phyloP scores from a whole-genome alignment of 1,140 invertebrate species.

The Parasteatoda tepidariorum region DNA sequence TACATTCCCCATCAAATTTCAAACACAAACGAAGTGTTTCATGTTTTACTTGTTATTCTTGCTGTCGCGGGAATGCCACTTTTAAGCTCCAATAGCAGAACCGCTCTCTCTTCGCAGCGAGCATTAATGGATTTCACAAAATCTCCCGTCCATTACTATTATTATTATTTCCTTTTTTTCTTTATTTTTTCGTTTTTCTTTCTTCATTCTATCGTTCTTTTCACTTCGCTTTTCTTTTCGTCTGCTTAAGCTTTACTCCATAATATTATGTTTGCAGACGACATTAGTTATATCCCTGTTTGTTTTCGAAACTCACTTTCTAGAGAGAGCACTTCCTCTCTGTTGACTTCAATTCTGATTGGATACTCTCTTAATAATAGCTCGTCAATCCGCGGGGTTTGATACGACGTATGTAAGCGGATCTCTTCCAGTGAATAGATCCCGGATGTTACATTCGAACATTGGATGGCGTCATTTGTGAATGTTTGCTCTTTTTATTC shows the following conservation, averaged over 20 bases:
- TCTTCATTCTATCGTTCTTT: background rate
- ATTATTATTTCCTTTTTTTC: slow-evolving; percentile 42
- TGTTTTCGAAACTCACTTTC: slow-evolving; percentile 58
- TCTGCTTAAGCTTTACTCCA: background rate
- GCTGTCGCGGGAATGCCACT: slow-evolving; percentile 44
- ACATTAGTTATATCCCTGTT: slow-evolving; percentile 60
- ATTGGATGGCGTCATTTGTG: slow-evolving; percentile 37
- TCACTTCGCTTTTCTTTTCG: slow-evolving; percentile 6
- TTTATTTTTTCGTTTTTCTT: background rate
- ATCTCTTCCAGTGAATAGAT: slow-evolving; percentile 35
- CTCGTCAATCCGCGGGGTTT: slow-evolving; percentile 41
- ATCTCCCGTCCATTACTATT: slow-evolving; percentile 31
- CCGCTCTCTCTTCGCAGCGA: slow-evolving; percentile 39
- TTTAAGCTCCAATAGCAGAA: slow-evolving; percentile 57
- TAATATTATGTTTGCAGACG: slow-evolving; percentile 56
- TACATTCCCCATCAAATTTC: background rate
- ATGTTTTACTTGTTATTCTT: slow-evolving; percentile 54
- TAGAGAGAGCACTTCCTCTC: slow-evolving; percentile 8
- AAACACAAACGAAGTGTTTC: slow-evolving; percentile 51
- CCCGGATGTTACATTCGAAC: slow-evolving; percentile 44
- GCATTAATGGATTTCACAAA: slow-evolving; percentile 57
- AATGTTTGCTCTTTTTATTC: slow-evolving; percentile 10
- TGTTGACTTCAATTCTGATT: slow-evolving; percentile 50
- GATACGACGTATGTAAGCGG: slow-evolving; percentile 54
- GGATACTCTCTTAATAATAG: slow-evolving; percentile 55